Base-by-base conservation (phyloP, 1,140 invertebrate genomes). In the Hypsibius dujardini region DNA sequence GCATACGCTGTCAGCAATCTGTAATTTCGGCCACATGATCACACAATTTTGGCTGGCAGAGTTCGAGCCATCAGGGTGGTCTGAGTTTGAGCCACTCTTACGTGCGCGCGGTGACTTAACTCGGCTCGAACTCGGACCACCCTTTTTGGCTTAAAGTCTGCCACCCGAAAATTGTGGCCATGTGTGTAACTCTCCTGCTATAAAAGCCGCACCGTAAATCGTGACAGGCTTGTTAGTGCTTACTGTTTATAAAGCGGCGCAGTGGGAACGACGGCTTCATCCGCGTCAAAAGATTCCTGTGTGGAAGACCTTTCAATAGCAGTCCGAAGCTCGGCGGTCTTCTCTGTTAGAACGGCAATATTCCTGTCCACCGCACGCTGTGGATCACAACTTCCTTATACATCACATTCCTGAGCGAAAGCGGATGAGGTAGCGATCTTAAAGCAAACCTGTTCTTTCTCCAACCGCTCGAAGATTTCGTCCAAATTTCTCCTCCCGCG, bases 221-320 rank as follows among this genome's bases (percentile, higher is more conserved):
- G 28, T 28, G 28, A 28, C 28, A 28, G 28, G 28, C 28, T 28
- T 28, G 28, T 28, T 28, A 28, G 28, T 28, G 76, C 79, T 77
- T 73, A 81, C 79, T 99, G 95, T 83, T 90, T 92, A 78, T 98
- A 97, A 46, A 99, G 80, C 1, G 95, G 95, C 59, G 93, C 89
- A 72, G 92, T 92, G 2, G 95, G 94, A 45, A 90, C 91, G 71
- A 98, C 93, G 72, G 92, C 93, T 79, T 97, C 92, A 82, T 98
- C 95, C 70, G 95, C 88, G 80, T 93, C 89, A 75, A 95, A 70
- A 83, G 86, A 76, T 86, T 83, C 88, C 74, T 90, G 86, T 72
- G 71, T 74, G 14, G 87, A 85, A 59, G 92, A 82, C 75, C 88
- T 86, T 70, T 85, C 83, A 46, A 95, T 84, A 74, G 88, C 86